These are phyloP conservation scores for Amblyornis subalaris DNA, from an alignment of 2,113 vertebrate genomes.

Conservation along the genomic window DNA sequence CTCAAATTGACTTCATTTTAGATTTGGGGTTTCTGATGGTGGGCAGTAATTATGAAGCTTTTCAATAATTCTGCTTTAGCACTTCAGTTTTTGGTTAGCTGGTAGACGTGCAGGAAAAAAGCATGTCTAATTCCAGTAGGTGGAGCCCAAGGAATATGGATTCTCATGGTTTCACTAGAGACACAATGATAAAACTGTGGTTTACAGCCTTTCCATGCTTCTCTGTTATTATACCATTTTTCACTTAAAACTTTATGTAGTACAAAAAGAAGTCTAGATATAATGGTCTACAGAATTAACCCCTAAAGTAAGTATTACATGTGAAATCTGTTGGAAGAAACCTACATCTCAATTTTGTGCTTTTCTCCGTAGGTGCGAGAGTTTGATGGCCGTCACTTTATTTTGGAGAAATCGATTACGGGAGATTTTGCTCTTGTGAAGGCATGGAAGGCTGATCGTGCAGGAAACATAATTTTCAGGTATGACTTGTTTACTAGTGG, in stretches of 20 bases:
- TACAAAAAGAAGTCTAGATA: neutral
- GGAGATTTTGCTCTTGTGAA: slow-evolving; percentile 95
- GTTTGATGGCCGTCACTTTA: slow-evolving; percentile 87
- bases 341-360: neutral
- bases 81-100: neutral
- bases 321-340: neutral
- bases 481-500: slow-evolving; percentile 39
- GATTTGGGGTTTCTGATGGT: neutral
- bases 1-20: neutral
- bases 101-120: neutral
- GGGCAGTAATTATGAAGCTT: neutral
- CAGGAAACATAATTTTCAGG: slow-evolving; percentile 96
- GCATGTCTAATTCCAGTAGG: neutral
- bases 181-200: neutral
- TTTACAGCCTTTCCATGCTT: neutral
- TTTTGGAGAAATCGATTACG: slow-evolving; percentile 92
- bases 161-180: neutral
- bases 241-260: neutral
- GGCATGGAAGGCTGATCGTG: slow-evolving; percentile 94
- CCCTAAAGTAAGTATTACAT: neutral
- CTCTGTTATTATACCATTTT: neutral
- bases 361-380: slow-evolving; percentile 81
- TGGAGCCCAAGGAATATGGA: neutral
- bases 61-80: neutral
- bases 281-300: neutral